Conservation (phyloP, 2,797 vertebrate species). For the Molossus alvarezi region DNA sequence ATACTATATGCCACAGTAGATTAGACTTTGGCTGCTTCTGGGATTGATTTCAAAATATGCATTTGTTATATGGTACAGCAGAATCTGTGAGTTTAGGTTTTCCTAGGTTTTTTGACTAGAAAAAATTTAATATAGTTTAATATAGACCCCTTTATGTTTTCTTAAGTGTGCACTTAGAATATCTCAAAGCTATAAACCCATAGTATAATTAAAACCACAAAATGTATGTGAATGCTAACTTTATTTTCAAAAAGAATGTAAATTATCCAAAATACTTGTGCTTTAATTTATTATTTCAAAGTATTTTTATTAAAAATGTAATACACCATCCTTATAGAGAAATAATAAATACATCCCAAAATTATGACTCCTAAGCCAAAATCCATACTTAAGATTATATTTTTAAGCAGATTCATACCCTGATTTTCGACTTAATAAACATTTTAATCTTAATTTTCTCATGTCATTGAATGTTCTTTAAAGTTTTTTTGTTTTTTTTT, state of each 20-base stretch:
- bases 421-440: neutral
- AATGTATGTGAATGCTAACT: neutral
- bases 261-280: neutral
- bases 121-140: no score
- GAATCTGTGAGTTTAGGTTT: neutral
- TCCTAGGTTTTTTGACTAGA: neutral
- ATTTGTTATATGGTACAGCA: neutral
- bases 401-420: neutral
- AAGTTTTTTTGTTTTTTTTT: neutral
- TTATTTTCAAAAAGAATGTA: neutral
- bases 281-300: neutral
- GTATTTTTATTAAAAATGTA: no score
- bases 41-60: neutral
- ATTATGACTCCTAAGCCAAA: neutral
- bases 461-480: neutral
- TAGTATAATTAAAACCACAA: neutral
- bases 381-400: neutral
- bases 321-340: no score
- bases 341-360: no score
- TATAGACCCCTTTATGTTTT: neutral
- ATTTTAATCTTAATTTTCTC: neutral
- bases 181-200: neutral
- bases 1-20: neutral
- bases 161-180: neutral
- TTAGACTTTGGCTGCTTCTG: neutral